phyloP scores from a whole-genome alignment of 2,113 vertebrate genomes.

The Hiodon tergisus region DNA sequence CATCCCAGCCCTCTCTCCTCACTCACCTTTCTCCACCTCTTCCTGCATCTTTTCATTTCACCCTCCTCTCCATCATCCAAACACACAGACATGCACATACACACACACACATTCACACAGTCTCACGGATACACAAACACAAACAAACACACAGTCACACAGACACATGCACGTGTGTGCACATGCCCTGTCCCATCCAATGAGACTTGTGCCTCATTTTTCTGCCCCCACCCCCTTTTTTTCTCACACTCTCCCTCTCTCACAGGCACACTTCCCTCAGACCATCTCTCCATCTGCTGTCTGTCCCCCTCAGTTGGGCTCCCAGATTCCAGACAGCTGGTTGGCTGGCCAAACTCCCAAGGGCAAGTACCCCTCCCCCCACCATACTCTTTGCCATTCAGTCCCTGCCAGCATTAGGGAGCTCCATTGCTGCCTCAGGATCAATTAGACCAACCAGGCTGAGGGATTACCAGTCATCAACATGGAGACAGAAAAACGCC shows the following conservation, averaged over 20 bases:
- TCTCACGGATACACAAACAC: slow-evolving; percentile 7
- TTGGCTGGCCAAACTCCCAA: slow-evolving; percentile 36
- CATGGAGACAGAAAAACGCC: slow-evolving; percentile 60
- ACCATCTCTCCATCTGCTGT: slow-evolving; percentile 76
- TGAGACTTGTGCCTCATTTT: not conserved
- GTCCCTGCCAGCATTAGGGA: slow-evolving; percentile 1
- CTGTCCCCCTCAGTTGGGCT: slow-evolving; percentile 62
- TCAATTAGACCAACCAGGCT: slow-evolving; percentile 47
- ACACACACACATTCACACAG: not conserved
- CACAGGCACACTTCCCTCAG: slow-evolving; percentile 50
- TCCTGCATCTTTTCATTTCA: not conserved
- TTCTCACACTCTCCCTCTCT: slow-evolving; percentile 12
- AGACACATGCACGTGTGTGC: not conserved
- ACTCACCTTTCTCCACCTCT: not conserved
- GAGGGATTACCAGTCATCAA: slow-evolving; percentile 67
- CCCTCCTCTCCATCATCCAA: not conserved
- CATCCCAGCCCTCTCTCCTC: not conserved
- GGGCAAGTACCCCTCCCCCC: slow-evolving; percentile 31
- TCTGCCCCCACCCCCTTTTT: not conserved
- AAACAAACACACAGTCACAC: not conserved
- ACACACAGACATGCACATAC: not conserved
- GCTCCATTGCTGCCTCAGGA: slow-evolving; percentile 45
- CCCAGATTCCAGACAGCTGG: slow-evolving; percentile 64
- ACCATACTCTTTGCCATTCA: slow-evolving; percentile 7
- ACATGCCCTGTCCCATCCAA: not conserved